Evolutionary conservation across 2,888 invertebrate genomes (phyloP).

Genomic region (Mythimna vitellina): DNA sequence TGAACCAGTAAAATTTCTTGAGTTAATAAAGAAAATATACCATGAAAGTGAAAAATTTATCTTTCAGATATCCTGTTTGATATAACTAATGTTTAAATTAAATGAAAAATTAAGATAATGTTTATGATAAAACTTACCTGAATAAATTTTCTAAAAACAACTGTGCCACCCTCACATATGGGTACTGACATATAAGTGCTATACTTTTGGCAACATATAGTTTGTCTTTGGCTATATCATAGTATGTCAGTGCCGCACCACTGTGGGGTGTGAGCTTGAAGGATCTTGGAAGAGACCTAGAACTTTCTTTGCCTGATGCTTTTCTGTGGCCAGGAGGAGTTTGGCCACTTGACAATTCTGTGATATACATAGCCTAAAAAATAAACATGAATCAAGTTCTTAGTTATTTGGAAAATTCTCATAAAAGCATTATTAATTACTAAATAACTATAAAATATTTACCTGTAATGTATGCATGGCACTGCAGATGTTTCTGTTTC

Average conservation of each 20-base stretch:
- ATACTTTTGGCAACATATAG: constrained; percentile 99
- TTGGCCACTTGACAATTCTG: constrained; percentile 96
- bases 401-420: background rate
- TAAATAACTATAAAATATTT: constrained; percentile 17
- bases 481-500: constrained; percentile 97
- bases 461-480: constrained; percentile 99
- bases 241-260: constrained; percentile 95
- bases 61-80: background rate
- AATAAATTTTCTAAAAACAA: constrained; percentile 96
- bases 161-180: constrained; percentile 96
- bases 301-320: constrained; percentile 92
- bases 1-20: no score
- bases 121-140: constrained; percentile 89
- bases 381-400: constrained; percentile 10
- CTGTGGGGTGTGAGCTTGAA: constrained; percentile 96
- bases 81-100: background rate
- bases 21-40: no score
- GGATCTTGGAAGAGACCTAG: constrained; percentile 96
- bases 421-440: background rate
- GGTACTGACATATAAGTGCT: constrained; percentile 97
- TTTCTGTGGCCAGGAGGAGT: constrained; percentile 92
- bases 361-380: constrained; percentile 96
- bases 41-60: no score
- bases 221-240: constrained; percentile 98
- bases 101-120: background rate